Conservation (phyloP, 2,113 vertebrate genomes). For the Cebidichthys violaceus region DNA sequence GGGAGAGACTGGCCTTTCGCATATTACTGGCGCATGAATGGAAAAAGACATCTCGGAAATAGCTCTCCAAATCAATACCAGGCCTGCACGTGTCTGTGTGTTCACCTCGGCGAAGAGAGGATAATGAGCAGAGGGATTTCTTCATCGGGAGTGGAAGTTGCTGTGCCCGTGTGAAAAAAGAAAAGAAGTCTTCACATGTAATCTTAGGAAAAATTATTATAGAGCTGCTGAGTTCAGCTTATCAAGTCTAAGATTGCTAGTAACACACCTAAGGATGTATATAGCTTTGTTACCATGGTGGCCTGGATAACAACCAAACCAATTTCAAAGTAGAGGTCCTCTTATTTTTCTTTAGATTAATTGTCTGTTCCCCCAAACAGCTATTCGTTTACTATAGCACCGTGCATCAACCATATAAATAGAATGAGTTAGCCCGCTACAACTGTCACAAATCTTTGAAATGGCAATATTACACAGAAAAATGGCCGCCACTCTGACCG, state of each 20-base stretch:
- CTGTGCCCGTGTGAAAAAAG: conserved; percentile 7
- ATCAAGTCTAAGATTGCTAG: conserved; percentile 10
- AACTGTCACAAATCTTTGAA: background rate
- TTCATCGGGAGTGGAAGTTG: conserved; percentile 33
- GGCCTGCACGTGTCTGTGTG: conserved; percentile 62
- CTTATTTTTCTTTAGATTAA: background rate
- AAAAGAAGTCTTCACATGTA: conserved; percentile 48
- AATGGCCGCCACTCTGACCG: background rate
- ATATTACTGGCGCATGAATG: conserved; percentile 74
- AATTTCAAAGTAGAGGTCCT: background rate
- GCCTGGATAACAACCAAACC: background rate
- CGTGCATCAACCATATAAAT: background rate
- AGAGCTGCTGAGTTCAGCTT: conserved; percentile 12
- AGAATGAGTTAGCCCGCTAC: background rate
- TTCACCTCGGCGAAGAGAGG: conserved; percentile 50
- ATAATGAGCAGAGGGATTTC: conserved; percentile 67
- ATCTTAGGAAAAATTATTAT: conserved; percentile 18
- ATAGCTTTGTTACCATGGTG: background rate
- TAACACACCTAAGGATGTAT: background rate
- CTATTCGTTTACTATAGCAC: background rate
- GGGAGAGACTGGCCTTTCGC: conserved; percentile 83
- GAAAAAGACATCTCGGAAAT: conserved; percentile 75
- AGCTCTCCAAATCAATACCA: conserved; percentile 79
- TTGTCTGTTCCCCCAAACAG: background rate
- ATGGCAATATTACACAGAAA: background rate